These are phyloP conservation scores for Vireo griseus DNA, from an alignment of 2,797 vertebrate genomes.

Conservation along the genomic window DNA sequence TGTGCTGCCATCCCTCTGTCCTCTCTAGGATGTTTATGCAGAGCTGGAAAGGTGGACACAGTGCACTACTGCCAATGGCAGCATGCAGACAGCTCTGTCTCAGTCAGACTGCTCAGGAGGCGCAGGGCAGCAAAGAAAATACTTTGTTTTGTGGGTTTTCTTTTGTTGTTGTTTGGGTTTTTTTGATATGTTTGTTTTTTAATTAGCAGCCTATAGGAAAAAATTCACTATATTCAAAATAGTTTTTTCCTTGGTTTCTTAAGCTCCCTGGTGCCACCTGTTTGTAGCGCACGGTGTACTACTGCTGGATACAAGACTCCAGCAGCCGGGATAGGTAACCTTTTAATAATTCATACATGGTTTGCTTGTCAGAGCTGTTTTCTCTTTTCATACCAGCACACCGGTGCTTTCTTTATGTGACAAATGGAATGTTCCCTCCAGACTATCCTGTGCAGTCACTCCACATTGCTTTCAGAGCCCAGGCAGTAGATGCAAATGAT, in stretches of 20 bases:
- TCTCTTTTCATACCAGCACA: background rate
- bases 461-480: background rate
- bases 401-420: background rate
- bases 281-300: background rate
- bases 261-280: background rate
- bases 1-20: background rate
- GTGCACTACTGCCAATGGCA: background rate
- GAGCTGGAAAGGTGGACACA: background rate
- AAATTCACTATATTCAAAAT: background rate
- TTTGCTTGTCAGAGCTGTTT: background rate
- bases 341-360: background rate
- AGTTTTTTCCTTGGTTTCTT: background rate
- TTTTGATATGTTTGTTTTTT: background rate
- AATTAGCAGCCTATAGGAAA: background rate
- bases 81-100: background rate
- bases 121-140: background rate
- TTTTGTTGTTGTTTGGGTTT: background rate
- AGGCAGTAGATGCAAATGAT: background rate
- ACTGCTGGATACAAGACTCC: background rate
- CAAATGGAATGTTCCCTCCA: background rate
- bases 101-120: background rate
- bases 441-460: background rate
- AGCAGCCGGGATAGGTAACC: background rate
- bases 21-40: background rate
- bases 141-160: background rate